A percentile compares a stretch with the other conserved stretches of the same genome.
phyloP scores from a whole-genome alignment of 92 coral and sea anemone genomes.

The Actinostola sp. region DNA sequence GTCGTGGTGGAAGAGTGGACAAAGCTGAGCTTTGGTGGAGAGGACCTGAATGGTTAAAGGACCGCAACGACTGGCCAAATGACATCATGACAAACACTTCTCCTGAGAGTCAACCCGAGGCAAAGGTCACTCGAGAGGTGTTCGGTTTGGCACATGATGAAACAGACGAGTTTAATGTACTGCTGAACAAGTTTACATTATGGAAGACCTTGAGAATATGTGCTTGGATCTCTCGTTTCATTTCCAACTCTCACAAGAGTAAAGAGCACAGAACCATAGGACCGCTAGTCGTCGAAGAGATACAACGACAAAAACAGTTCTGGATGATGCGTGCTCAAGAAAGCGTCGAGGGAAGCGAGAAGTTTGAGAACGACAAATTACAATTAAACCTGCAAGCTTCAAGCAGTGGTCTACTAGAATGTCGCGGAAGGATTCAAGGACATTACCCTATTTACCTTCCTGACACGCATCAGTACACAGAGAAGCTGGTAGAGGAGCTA shows the following conservation, averaged over 20 bases:
- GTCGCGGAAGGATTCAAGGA: constrained; percentile 13
- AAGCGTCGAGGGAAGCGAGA: neutral
- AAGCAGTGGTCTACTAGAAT: neutral
- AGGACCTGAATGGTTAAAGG: constrained; percentile 34
- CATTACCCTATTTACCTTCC: constrained; percentile 10
- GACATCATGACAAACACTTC: neutral
- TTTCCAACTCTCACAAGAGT: neutral
- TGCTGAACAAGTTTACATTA: constrained; percentile 10
- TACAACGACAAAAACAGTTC: neutral
- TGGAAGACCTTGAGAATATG: constrained; percentile 13
- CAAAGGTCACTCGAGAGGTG: constrained; percentile 7
- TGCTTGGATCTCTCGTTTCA: constrained; percentile 12
- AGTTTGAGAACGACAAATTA: neutral
- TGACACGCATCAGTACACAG: neutral
- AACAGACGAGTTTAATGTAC: constrained; percentile 15
- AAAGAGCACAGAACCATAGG: neutral
- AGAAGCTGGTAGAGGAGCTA: constrained; percentile 3
- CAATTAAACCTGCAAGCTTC: constrained; percentile 6
- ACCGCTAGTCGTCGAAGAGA: neutral
- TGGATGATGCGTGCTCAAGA: constrained; percentile 6
- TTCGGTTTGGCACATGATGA: constrained; percentile 3
- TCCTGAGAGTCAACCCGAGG: neutral
- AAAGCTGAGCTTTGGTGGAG: constrained; percentile 10
- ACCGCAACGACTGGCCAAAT: constrained; percentile 30
- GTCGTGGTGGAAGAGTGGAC: constrained; percentile 8